Evolutionary conservation across 2,797 vertebrate genomes (phyloP).

Genomic region (Sebastes dallii): DNA sequence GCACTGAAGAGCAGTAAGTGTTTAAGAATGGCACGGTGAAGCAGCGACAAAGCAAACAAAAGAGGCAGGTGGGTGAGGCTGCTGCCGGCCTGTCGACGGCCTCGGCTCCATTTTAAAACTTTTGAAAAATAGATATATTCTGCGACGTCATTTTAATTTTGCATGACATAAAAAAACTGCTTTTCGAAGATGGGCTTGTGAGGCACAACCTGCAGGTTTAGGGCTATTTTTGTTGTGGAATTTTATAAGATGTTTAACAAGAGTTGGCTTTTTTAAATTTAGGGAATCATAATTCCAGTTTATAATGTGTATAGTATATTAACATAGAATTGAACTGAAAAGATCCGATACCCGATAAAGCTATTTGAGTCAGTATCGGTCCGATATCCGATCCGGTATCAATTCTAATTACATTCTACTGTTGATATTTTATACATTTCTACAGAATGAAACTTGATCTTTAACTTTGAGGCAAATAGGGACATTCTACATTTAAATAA

Average conservation of each 20-base stretch:
- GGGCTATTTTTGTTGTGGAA: neutral
- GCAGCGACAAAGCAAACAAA: constrained; percentile 55
- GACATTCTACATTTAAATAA: neutral
- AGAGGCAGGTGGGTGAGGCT: constrained; percentile 55
- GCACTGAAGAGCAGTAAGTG: constrained; percentile 39
- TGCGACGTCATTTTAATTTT: neutral
- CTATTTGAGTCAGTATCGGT: too few species aligned
- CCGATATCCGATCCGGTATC: too few species aligned
- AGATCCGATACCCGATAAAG: too few species aligned
- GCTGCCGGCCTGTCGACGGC: constrained; percentile 8
- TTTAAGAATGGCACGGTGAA: constrained; percentile 41
- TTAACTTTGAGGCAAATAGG: neutral
- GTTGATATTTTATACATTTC: neutral
- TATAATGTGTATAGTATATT: too few species aligned
- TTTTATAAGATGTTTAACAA: neutral
- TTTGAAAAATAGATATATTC: neutral
- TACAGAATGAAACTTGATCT: neutral
- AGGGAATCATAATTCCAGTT: too few species aligned
- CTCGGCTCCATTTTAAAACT: constrained; percentile 1
- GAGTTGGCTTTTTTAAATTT: neutral
- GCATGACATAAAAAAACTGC: neutral
- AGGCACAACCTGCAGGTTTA: neutral
- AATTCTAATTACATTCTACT: neutral
- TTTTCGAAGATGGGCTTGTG: neutral
- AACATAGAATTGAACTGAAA: too few species aligned